These are phyloP conservation scores for Gisinianus flammeolus DNA, from an alignment of 2,888 invertebrate genomes.

Conservation along the genomic window DNA sequence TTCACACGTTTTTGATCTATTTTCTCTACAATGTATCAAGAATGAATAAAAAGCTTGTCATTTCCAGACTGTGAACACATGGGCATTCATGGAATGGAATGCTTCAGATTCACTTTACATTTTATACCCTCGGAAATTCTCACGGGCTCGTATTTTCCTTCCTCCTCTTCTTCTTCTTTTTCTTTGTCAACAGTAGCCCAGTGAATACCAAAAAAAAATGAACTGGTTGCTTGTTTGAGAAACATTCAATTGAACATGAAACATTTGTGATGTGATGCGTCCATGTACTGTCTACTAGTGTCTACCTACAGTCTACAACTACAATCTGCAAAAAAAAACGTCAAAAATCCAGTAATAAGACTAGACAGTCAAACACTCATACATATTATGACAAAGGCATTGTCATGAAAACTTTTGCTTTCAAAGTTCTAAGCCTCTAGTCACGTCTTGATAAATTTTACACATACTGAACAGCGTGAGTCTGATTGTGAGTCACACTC, in stretches of 20 bases:
- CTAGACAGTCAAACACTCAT: too few relatives aligned
- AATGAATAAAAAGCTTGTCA: background rate
- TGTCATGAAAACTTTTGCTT: too few relatives aligned
- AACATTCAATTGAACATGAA: background rate
- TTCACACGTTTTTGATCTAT: slow-evolving; percentile 36
- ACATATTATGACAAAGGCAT: too few relatives aligned
- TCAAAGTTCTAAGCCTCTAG: too few relatives aligned
- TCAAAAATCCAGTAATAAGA: too few relatives aligned
- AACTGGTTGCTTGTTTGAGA: background rate
- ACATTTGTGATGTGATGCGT: background rate
- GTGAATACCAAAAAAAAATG: too few relatives aligned
- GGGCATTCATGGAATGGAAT: slow-evolving; percentile 14
- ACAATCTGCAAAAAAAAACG: background rate
- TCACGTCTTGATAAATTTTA: too few relatives aligned
- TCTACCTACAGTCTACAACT: background rate
- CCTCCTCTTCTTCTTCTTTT: too few relatives aligned
- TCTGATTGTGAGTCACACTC: too few relatives aligned
- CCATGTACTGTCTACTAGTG: background rate
- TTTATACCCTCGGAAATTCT: slow-evolving; percentile 1
- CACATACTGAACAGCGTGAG: too few relatives aligned
- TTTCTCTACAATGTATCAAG: background rate
- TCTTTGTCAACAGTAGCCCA: too few relatives aligned
- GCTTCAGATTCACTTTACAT: background rate
- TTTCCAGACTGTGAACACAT: slow-evolving; percentile 22
- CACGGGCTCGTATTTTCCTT: slow-evolving; percentile 21